Conservation (phyloP, 2,797 vertebrate genomes). For the Thamnophis elegans region DNA sequence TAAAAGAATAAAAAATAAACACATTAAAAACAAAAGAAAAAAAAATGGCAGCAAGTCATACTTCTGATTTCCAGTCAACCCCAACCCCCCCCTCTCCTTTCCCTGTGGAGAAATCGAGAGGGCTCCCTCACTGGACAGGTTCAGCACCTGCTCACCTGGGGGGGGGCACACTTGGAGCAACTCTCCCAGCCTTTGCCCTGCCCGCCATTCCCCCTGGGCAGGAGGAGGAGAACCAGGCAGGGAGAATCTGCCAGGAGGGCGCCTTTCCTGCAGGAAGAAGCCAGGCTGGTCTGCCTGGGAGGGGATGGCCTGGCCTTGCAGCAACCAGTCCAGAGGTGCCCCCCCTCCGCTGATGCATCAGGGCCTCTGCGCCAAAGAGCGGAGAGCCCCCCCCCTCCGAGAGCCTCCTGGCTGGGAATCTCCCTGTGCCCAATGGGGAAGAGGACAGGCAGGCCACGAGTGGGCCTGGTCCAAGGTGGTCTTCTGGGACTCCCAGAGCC, state of each 20-base stretch:
- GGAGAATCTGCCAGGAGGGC: no score
- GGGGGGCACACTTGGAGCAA: no score
- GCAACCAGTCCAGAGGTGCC: background rate
- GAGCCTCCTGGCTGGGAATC: background rate
- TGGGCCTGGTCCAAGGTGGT: background rate
- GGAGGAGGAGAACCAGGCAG: no score
- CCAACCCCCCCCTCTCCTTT: background rate
- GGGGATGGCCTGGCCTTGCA: background rate
- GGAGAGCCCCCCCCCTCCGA: no score
- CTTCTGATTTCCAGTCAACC: background rate
- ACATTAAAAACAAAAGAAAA: background rate
- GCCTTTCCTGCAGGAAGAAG: background rate
- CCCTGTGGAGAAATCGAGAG: no score
- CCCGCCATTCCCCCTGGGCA: no score
- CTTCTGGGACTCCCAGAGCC: background rate
- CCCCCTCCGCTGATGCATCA: no score
- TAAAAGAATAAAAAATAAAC: background rate
- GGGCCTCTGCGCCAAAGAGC: background rate
- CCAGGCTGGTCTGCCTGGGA: background rate
- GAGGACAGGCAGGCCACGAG: background rate
- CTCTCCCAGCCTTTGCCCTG: no score
- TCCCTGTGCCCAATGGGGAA: background rate
- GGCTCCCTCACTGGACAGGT: no score
- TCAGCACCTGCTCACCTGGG: no score
- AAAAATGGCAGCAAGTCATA: background rate